Evolutionary conservation across 2,113 vertebrate species (phyloP), one percentile per base, ranked within the genome.

Genomic region (Myotis yumanensis): DNA sequence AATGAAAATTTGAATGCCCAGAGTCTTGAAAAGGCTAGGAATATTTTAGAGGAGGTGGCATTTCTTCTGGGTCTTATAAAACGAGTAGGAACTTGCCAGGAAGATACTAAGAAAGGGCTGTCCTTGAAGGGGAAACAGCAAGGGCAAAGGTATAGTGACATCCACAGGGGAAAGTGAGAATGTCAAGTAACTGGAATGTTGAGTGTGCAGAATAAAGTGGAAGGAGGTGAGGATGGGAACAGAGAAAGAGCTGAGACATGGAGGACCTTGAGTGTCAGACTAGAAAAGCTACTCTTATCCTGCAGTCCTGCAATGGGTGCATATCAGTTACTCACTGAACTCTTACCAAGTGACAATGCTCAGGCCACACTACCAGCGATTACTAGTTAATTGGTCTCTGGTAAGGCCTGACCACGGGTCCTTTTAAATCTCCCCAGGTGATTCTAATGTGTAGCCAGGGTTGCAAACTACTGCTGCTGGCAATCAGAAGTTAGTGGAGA

Each of bases 401-500:
- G 17, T 43, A 54, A 93, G 28, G 16, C 20, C 43, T 1, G 1
- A 18, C 17, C 43, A 46, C 1, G 3, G 20, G 5, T 68, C 2
- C 15, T 43, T 64, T 86, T 46, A 30, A 68, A 51, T 81, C 32
- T 87, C 28, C 43, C 68, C 4, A 43, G n/a, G 16, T 57, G 51
- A 82, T 72, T 64, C 79, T 75, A 52, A 40, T 11, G 23, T 54
- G 51, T 82, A 83, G 14, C 28, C 57, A 75, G 23, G 46, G 12
- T 40, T 86, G 52, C 14, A 15, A 87, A 62, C 18, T 15, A 40
- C 6, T 54, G 46, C 46, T 77, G 6, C 1, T 66, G 54, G 46
- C 22, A 59, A 76, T 91, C 66, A 51, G 51, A 94, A 69, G 48
- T 35, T 85, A 84, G 2, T 30, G 54, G 46, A 59, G 37, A 86